Evolutionary conservation across 2,797 vertebrate species (phyloP).

Genomic region (Lagocephalus sceleratus): DNA sequence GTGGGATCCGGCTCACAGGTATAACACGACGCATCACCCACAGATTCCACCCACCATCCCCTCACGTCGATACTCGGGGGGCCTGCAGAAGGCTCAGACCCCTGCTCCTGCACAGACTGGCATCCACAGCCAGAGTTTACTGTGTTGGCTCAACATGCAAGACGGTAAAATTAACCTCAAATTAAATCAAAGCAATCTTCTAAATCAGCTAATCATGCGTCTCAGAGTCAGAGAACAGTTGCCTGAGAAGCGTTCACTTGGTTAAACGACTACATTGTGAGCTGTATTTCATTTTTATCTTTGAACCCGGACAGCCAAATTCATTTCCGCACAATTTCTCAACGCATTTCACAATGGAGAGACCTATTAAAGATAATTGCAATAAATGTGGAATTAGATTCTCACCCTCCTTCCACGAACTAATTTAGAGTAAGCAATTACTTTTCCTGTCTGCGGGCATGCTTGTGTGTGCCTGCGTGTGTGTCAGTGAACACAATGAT

Average conservation of each 20-base stretch:
- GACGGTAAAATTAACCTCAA: background rate
- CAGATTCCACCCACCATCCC: too few relatives aligned
- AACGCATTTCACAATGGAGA: slow-evolving; percentile 47
- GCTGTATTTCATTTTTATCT: slow-evolving; percentile 62
- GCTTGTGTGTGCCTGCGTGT: slow-evolving; percentile 4
- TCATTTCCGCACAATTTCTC: slow-evolving; percentile 57
- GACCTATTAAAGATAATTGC: slow-evolving; percentile 63
- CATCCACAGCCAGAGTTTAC: background rate
- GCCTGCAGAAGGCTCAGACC: too few relatives aligned
- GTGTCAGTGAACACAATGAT: slow-evolving; percentile 13
- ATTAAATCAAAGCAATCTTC: background rate
- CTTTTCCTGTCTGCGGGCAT: slow-evolving; percentile 50
- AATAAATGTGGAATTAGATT: slow-evolving; percentile 65
- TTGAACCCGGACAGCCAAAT: slow-evolving; percentile 41
- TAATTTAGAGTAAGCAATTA: slow-evolving; percentile 66
- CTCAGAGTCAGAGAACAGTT: slow-evolving; percentile 5
- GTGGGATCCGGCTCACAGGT: too few relatives aligned
- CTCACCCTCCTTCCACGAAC: slow-evolving; percentile 53
- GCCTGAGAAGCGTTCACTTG: slow-evolving; percentile 14
- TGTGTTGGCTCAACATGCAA: background rate
- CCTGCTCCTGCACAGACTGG: too few relatives aligned
- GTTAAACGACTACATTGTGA: slow-evolving; percentile 35
- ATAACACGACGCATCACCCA: too few relatives aligned
- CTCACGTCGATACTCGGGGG: too few relatives aligned
- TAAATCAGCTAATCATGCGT: background rate